phyloP scores from a whole-genome alignment of 2,888 invertebrate genomes.

The Nymphalis urticae region DNA sequence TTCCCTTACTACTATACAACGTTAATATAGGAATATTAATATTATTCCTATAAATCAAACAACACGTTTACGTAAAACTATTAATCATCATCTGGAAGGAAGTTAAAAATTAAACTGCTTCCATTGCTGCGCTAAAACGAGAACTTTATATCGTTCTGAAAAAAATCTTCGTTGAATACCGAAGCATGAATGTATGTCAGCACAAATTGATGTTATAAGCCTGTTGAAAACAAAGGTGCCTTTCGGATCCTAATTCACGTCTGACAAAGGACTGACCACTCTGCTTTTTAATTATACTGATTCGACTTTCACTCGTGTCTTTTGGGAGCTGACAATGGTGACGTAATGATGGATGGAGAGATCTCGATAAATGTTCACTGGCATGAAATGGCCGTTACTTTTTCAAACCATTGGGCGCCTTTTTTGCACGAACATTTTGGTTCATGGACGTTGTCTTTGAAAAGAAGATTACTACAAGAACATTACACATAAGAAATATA shows the following conservation, averaged over 20 bases:
- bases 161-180: neutral
- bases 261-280: conserved; percentile 24
- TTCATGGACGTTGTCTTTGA: too few species aligned
- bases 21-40: too few species aligned
- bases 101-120: neutral
- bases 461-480: too few species aligned
- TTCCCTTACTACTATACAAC: too few species aligned
- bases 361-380: conserved; percentile 19
- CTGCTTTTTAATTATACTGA: conserved; percentile 29
- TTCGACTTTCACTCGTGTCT: conserved; percentile 18
- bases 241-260: conserved; percentile 8
- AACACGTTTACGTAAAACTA: neutral
- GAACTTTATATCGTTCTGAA: neutral
- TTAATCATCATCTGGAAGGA: neutral
- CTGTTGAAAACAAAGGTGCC: conserved; percentile 3
- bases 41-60: neutral
- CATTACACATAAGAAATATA: too few species aligned
- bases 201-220: neutral
- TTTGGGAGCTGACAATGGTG: conserved; percentile 15
- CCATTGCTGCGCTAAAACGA: neutral
- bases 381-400: neutral
- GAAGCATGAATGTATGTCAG: neutral
- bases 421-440: neutral
- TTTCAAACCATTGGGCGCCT: neutral
- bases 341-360: conserved; percentile 29